phyloP scores from a whole-genome alignment of 2,888 invertebrate species.

The Galerucella nymphaeae region DNA sequence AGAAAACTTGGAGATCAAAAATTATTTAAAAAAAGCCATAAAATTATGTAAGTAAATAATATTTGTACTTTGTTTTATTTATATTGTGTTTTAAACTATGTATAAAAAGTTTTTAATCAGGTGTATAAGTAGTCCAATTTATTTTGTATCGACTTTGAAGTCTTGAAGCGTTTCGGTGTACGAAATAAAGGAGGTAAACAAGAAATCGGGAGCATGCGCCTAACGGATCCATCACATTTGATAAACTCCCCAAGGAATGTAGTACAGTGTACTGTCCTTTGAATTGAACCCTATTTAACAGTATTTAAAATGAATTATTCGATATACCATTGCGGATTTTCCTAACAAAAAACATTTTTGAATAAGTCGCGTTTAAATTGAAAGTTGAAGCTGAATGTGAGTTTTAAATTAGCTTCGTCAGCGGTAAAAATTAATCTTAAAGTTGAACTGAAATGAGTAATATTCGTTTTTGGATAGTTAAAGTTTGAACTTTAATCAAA shows the following conservation, averaged over 20 bases:
- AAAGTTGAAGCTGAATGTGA: too few species aligned
- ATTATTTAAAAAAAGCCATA: too few species aligned
- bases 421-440: too few species aligned
- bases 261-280: slow-evolving; percentile 41
- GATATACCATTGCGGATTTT: background rate
- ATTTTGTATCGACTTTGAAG: slow-evolving; percentile 52
- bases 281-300: slow-evolving; percentile 39
- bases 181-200: slow-evolving; percentile 26
- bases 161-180: slow-evolving; percentile 50
- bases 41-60: too few species aligned
- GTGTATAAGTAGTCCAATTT: slow-evolving; percentile 32
- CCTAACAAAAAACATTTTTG: background rate
- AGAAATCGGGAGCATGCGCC: slow-evolving; percentile 52
- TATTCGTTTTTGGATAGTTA: too few species aligned
- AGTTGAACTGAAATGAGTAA: too few species aligned
- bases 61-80: too few species aligned
- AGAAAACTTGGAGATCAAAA: too few species aligned
- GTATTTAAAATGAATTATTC: slow-evolving; percentile 22
- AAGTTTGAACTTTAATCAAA: too few species aligned
- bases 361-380: background rate
- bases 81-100: background rate
- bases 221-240: slow-evolving; percentile 51
- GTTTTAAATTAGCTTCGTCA: too few species aligned
- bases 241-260: slow-evolving; percentile 50
- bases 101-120: slow-evolving; percentile 19